Evolutionary conservation across 2,888 invertebrate genomes (phyloP), one percentile per base, ranked within the genome.

Genomic region (Tanypteryx hageni): DNA sequence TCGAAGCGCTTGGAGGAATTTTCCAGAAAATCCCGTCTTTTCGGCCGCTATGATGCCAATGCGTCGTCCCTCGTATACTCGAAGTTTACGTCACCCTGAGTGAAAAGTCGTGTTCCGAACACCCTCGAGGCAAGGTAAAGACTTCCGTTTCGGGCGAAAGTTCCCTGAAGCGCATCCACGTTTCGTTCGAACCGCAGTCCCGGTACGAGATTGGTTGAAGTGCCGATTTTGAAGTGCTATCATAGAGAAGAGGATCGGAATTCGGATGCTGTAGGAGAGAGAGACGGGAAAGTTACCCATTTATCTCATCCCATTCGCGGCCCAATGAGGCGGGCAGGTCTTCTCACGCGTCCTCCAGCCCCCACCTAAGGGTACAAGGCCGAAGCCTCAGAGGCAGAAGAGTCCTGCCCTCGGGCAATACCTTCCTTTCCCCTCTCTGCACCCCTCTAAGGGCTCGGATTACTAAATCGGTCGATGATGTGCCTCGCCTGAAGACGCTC

Each of bases 381-480:
- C 89, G 89, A 18, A 59, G 58, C 85, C 85, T 59, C 27, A 31
- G 61, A 27, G 59, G 31, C 59, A 86, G 86, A 56, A 82, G 31
- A 31, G 44, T 27, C 44, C 31, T n/a, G 56, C 56, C 89, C 89
- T 44, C 89, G 18, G 89, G 89, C 89, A 89, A 64, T 89, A 27
- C 89, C 89, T 64, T 44, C 64, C 59, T 18, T 59, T 61, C 61
- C 31, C 89, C 89, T 64, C 64, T 44, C 44, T 44, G 44, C 44
- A 1, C 5, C 5, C 44, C 18, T 64, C 89, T 44, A 18, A 10
- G 44, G 89, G n/a, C 89, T 89, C 44, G 44, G 64, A 64, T 89
- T 56, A 89, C 89, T 89, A 89, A 64, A 89, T 89, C 89, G 64
- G 89, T 89, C 89, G 89, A 89, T 89, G 89, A 89, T 61, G 89